phyloP scores from a whole-genome alignment of 2,888 invertebrate species.

The Ptilodon capucinus region DNA sequence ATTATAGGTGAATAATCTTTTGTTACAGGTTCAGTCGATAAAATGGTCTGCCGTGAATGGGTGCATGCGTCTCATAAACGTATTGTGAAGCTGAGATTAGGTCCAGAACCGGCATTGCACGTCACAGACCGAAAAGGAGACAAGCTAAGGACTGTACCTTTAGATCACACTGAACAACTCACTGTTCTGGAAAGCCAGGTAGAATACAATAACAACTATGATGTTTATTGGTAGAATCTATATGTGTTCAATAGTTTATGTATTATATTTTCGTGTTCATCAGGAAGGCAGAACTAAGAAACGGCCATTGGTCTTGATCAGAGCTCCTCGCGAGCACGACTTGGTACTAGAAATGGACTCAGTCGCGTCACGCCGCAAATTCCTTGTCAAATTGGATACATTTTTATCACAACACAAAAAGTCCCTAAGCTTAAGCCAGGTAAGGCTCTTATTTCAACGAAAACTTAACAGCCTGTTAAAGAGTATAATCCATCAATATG shows the following conservation, averaged over 20 bases:
- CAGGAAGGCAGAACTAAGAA: slow-evolving; percentile 86
- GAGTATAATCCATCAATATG: neutral
- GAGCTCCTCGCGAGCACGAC: slow-evolving; percentile 95
- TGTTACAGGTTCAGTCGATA: slow-evolving; percentile 87
- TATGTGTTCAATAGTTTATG: neutral
- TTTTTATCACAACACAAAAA: slow-evolving; percentile 93
- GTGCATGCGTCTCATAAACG: slow-evolving; percentile 95
- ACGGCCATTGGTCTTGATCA: slow-evolving; percentile 90
- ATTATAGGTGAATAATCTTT: too few relatives aligned
- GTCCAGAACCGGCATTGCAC: slow-evolving; percentile 93
- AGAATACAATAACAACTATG: slow-evolving; percentile 17
- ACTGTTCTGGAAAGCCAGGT: slow-evolving; percentile 96
- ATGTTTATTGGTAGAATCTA: neutral
- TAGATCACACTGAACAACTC: slow-evolving; percentile 89
- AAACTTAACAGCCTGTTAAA: neutral
- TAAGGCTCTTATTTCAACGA: slow-evolving; percentile 46
- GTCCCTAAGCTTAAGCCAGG: slow-evolving; percentile 87
- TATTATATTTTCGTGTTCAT: slow-evolving; percentile 8
- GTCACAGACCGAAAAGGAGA: slow-evolving; percentile 96
- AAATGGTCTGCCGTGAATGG: slow-evolving; percentile 97
- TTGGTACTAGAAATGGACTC: slow-evolving; percentile 95
- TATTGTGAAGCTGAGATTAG: slow-evolving; percentile 93
- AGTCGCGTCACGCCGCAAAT: slow-evolving; percentile 90
- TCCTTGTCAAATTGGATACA: slow-evolving; percentile 92
- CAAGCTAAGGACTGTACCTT: slow-evolving; percentile 91